phyloP scores from a whole-genome alignment of 2,113 vertebrate genomes.

The Varanus salvator region DNA sequence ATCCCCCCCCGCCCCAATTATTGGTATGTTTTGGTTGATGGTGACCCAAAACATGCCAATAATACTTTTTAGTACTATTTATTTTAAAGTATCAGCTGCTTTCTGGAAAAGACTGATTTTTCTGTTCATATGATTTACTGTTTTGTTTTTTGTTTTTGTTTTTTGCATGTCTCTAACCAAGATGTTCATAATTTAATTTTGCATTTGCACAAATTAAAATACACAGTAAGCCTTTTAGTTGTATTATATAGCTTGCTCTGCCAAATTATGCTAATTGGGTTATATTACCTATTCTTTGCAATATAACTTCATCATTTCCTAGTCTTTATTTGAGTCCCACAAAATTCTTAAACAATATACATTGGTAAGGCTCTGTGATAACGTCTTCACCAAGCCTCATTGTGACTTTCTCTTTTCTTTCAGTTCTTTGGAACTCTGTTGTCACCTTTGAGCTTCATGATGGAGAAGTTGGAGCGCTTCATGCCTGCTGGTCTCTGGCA shows the following conservation, averaged over 20 bases:
- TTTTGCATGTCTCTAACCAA: neutral
- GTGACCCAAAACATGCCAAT: no score
- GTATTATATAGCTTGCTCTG: neutral
- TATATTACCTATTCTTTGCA: fast-evolving
- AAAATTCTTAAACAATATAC: neutral
- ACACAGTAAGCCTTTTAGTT: conserved; percentile 2
- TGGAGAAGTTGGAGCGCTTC: conserved; percentile 85
- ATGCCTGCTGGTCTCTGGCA: conserved; percentile 84
- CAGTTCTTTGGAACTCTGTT: conserved; percentile 88
- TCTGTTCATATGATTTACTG: neutral
- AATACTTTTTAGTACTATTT: neutral
- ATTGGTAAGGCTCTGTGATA: neutral
- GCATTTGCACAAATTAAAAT: neutral
- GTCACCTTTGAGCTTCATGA: conserved; percentile 82
- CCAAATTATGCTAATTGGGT: neutral
- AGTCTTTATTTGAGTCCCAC: neutral
- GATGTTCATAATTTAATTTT: neutral
- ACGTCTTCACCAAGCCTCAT: conserved; percentile 12
- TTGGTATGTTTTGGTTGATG: neutral
- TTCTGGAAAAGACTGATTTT: neutral
- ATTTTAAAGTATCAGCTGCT: neutral
- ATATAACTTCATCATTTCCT: fast-evolving
- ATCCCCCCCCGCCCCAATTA: neutral
- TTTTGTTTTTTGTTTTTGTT: neutral
- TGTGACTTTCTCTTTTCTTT: conserved; percentile 56